These are phyloP conservation scores for Stenodema calcarata DNA, from an alignment of 2,888 invertebrate species.

Conservation along the genomic window DNA sequence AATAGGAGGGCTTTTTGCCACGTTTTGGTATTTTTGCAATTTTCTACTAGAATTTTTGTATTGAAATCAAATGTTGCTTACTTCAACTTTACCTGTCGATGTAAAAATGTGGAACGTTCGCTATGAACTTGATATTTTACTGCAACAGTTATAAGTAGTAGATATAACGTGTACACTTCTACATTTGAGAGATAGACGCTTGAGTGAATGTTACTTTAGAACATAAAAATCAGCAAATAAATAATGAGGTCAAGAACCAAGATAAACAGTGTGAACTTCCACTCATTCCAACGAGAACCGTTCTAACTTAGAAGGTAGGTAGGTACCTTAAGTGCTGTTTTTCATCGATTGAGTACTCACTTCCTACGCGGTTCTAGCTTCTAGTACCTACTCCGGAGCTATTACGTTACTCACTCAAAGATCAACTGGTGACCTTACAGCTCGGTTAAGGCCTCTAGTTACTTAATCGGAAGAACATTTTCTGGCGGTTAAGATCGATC, in stretches of 20 bases:
- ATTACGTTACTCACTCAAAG: neutral
- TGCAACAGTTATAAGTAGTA: neutral
- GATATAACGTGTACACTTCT: neutral
- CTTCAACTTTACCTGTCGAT: no score
- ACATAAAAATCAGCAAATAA: neutral
- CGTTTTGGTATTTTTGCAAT: no score
- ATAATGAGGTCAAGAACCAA: neutral
- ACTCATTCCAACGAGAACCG: neutral
- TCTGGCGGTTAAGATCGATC: conserved; percentile 35
- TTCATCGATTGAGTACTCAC: neutral
- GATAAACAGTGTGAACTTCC: neutral
- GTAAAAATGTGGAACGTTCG: neutral
- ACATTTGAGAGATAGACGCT: neutral
- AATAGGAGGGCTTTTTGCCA: no score
- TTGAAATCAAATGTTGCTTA: no score
- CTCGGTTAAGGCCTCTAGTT: conserved; percentile 16
- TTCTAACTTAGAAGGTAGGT: neutral
- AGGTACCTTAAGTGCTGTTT: neutral
- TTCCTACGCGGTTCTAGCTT: neutral
- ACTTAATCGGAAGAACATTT: conserved; percentile 36
- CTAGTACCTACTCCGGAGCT: neutral
- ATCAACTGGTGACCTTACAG: neutral
- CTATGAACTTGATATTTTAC: neutral
- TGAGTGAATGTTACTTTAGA: neutral
- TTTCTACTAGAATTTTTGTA: no score